Base-by-base conservation (phyloP, 2,888 invertebrate species). In the Phalera bucephala region DNA sequence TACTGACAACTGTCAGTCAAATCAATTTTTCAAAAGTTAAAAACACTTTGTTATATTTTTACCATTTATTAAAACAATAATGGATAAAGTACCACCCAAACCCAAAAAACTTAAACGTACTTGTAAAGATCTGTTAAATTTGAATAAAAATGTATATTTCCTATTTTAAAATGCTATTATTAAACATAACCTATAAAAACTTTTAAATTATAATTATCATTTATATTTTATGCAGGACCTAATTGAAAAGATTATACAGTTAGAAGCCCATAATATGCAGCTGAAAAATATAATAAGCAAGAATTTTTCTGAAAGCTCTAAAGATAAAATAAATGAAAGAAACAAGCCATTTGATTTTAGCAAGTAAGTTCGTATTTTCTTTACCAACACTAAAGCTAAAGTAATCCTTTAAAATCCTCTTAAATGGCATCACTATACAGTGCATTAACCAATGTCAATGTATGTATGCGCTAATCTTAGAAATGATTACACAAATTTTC, bases 201-300 rank as follows among this genome's bases (percentile, higher is more conserved):
- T 21, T 31, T 33, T 6, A 3, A 22, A 21, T 17, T 15, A n/a
- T 33, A 8, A 19, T 25, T 2, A n/a, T 14, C 9, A 9, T n/a
- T 30, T 14, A 6, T 30, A 22, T 32, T 31, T 25, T 6, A 20
- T 29, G n/a, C 67, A 96, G 92, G 94, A 95, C 62, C 80, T 97
- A 30, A 91, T 96, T 20, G 91, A 93, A 11, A 93, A 91, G 81
- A 91, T 97, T 39, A 77, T 93, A 22, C 93, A 94, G 60, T 65
- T 97, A 29, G 93, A 96, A 79, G 93, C 94, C 0, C 95, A 96
- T 64, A 96, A 95, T 62, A 73, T 84, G 15, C 96, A 97, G 68
- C 72, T 97, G 2, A 94, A 93, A 75, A 93, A 94, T 70, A 91
- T 95, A 30, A 87, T 95, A 13, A 89, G 86, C 36, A 93, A 92